A percentile compares a stretch with the other conserved stretches of the same genome.
Conservation (phyloP, 2,797 vertebrate species). For the Poecilia wingei region DNA sequence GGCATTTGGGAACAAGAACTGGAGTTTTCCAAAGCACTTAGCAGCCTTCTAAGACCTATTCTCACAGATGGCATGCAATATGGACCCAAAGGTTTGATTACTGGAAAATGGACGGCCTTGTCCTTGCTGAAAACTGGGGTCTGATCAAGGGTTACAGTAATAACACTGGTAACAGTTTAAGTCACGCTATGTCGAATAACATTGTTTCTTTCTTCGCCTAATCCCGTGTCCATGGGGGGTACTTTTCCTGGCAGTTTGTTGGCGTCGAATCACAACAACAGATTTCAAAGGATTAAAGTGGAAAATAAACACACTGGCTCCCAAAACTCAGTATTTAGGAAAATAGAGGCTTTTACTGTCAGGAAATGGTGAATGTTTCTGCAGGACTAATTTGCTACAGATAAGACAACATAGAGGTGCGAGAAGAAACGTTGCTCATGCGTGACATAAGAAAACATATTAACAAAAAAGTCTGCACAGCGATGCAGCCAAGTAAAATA, state of each 20-base stretch:
- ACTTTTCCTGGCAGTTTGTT: slow-evolving; percentile 27
- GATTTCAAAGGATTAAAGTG: slow-evolving; percentile 10
- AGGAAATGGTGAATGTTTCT: not conserved
- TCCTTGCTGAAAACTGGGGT: slow-evolving; percentile 22
- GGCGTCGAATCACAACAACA: slow-evolving; percentile 14
- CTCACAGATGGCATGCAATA: slow-evolving; percentile 65
- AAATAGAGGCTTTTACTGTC: not conserved
- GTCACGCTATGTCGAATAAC: slow-evolving; percentile 13
- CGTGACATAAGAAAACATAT: not conserved
- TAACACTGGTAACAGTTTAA: slow-evolving; percentile 12
- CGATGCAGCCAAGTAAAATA: not conserved
- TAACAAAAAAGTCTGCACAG: not conserved
- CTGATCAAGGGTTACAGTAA: slow-evolving; percentile 43
- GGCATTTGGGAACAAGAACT: slow-evolving; percentile 53
- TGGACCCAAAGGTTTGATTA: slow-evolving; percentile 47
- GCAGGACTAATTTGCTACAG: not conserved
- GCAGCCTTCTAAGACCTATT: slow-evolving; percentile 24
- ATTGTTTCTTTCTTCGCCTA: not conserved
- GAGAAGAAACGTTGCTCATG: not conserved
- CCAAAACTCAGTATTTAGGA: not conserved
- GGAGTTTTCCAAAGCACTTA: slow-evolving; percentile 59
- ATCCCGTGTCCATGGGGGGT: not conserved
- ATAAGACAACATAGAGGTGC: not conserved
- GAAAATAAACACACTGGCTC: slow-evolving; percentile 6
- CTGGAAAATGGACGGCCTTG: slow-evolving; percentile 57